Base-by-base conservation (phyloP, 1,140 invertebrate genomes). In the Nilaparvata lugens region DNA sequence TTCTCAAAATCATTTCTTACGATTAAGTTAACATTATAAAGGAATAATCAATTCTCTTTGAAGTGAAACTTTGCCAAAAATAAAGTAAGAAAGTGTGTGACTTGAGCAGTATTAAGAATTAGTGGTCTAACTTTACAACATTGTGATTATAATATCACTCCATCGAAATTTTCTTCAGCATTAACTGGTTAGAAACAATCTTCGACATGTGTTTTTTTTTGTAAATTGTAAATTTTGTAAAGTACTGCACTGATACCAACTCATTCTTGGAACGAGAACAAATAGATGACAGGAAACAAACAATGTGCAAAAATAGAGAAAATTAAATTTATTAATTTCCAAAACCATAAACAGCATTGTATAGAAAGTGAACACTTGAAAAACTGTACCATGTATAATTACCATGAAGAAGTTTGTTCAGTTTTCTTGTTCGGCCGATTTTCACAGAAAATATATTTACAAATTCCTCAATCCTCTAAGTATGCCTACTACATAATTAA, bases 291-390 rank as follows among this genome's bases (percentile, higher is more conserved):
- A 18, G 45, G 45, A 51, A n/a, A 59, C 35, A 35, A 60, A 60
- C 51, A 54, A 55, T 51, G 52, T 51, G 51, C 59, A 54, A 60
- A 60, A 48, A 60, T 54, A 60, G 52, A 60, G 38, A 60, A 60
- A 60, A 60, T 60, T 42, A 60, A 60, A 60, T 60, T 60, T 60
- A 60, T 60, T 60, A 60, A 25, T 60, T 60, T 60, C 40, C 59
- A 54, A 60, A 60, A 60, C 52, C 59, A 54, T 54, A 19, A 60
- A 60, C 53, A 52, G 55, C 52, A 52, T 48, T 54, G 23, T 60
- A 54, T 60, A 60, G 59, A 60, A 60, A 60, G 52, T 60, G 59
- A 60, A 60, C 59, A 60, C 59, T 60, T 60, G 38, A 60, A 60
- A 51, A 60, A 60, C 59, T 60, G 59, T 60, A 19, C 21, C 21